Conservation (phyloP, 2,888 invertebrate species). For the Proisotoma minuta region DNA sequence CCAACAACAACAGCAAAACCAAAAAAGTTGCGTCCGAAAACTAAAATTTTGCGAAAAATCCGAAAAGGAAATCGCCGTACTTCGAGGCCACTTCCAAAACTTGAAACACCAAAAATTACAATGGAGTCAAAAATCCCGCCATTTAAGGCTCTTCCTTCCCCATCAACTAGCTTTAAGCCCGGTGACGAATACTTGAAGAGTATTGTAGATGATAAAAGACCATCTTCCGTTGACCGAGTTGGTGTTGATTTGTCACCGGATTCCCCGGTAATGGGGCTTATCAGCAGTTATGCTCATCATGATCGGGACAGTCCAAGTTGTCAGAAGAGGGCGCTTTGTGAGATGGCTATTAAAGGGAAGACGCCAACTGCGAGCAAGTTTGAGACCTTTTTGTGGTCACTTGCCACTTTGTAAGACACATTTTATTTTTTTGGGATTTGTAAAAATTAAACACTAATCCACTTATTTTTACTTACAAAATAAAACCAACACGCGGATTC, state of each 20-base stretch:
- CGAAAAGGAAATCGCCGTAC: not conserved
- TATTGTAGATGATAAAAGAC: not conserved
- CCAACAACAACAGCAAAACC: no score
- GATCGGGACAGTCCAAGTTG: conserved; percentile 39
- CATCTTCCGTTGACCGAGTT: conserved; percentile 5
- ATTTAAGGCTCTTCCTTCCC: not conserved
- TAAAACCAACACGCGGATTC: not conserved
- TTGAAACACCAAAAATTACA: not conserved
- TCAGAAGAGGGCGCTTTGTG: conserved; percentile 45
- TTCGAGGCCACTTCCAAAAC: not conserved
- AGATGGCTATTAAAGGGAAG: conserved; percentile 39
- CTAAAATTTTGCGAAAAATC: not conserved
- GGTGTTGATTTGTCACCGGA: conserved; percentile 41
- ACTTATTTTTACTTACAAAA: not conserved
- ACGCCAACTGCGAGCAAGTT: conserved; percentile 37
- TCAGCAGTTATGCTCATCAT: conserved; percentile 41
- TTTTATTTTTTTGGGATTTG: not conserved
- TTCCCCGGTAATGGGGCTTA: conserved; percentile 42
- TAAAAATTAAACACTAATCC: not conserved
- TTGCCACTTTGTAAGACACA: conserved; percentile 40
- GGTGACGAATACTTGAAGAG: not conserved
- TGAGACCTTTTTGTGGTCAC: conserved; percentile 44
- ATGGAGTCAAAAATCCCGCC: no score
- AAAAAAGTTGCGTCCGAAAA: not conserved
- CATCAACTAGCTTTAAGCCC: not conserved